Conservation (phyloP, 2,113 vertebrate species). For the Clarias batrachus region DNA sequence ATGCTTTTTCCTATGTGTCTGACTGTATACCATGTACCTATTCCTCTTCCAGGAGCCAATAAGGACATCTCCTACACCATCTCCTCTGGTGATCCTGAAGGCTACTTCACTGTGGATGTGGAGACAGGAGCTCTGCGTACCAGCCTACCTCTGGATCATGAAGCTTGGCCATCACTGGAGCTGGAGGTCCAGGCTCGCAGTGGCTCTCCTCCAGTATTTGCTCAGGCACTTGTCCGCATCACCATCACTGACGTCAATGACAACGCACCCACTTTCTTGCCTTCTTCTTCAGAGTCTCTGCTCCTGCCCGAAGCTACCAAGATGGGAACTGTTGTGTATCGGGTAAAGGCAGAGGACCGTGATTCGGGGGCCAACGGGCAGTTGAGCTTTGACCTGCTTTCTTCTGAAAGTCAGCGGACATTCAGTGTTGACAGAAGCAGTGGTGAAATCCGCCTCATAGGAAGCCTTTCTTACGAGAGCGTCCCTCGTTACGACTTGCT, state of each 20-base stretch:
- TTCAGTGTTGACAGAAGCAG: constrained; percentile 84
- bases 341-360: constrained; percentile 79
- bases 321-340: constrained; percentile 84
- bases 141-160: constrained; percentile 83
- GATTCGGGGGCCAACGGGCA: constrained; percentile 86
- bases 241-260: constrained; percentile 89
- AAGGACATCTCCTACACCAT: constrained; percentile 85
- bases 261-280: constrained; percentile 81
- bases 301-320: constrained; percentile 82
- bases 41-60: constrained; percentile 69
- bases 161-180: constrained; percentile 77
- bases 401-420: constrained; percentile 71
- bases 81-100: constrained; percentile 87
- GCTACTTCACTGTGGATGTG: constrained; percentile 85
- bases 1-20: background rate
- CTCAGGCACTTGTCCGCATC: constrained; percentile 79
- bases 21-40: constrained; percentile 2
- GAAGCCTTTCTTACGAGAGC: constrained; percentile 75
- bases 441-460: constrained; percentile 79
- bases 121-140: constrained; percentile 81
- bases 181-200: constrained; percentile 88
- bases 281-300: constrained; percentile 84
- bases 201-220: constrained; percentile 85
- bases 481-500: constrained; percentile 79
- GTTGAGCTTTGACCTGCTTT: constrained; percentile 82